Evolutionary conservation across 2,113 vertebrate species (phyloP).

Genomic region (Xiphophorus hellerii): DNA sequence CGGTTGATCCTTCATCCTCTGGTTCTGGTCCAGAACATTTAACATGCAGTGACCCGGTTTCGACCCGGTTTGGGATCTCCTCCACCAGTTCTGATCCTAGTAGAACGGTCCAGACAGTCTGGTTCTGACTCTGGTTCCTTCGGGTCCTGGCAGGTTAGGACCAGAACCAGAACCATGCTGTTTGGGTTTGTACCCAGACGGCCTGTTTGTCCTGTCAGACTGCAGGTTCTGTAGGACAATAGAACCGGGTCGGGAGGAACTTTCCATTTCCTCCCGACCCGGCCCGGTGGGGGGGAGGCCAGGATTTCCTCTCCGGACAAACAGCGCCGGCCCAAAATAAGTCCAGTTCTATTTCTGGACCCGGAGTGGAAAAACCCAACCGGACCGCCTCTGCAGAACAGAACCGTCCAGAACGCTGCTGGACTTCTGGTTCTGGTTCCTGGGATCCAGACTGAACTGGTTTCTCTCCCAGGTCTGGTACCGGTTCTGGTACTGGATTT

Average conservation of each 20-base stretch:
- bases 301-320: constrained; percentile 70
- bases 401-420: not conserved
- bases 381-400: not conserved
- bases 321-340: constrained; percentile 35
- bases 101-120: too few relatives aligned
- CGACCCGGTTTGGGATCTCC: too few relatives aligned
- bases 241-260: constrained; percentile 51
- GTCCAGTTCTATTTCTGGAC: constrained; percentile 57
- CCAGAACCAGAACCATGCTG: not conserved
- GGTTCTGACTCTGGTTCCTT: too few relatives aligned
- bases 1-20: too few relatives aligned
- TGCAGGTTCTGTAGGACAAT: constrained; percentile 30
- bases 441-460: not conserved
- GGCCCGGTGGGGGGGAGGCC: constrained; percentile 21
- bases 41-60: too few relatives aligned
- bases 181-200: not conserved
- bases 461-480: too few relatives aligned
- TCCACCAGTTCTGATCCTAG: too few relatives aligned
- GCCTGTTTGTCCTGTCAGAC: not conserved
- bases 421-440: not conserved
- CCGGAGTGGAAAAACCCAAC: constrained; percentile 43
- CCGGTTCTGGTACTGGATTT: too few relatives aligned
- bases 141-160: not conserved
- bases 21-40: too few relatives aligned
- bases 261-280: constrained; percentile 55